Percentiles rank a stretch among this genome's conserved stretches.
phyloP scores from a whole-genome alignment of 2,113 vertebrate genomes.

The Aphyosemion australe region DNA sequence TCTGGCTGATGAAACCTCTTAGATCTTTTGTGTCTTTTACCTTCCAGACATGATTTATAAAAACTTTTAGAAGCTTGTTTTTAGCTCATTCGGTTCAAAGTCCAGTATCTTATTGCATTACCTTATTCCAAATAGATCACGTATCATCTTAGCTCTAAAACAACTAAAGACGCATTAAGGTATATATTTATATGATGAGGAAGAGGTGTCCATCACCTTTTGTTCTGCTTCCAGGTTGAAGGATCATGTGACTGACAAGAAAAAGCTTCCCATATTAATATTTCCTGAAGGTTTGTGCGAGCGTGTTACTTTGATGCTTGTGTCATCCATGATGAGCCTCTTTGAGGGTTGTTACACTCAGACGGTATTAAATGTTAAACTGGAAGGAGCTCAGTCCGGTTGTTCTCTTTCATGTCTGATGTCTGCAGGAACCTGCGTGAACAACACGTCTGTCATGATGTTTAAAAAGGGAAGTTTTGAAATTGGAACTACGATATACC shows the following conservation, averaged over 20 bases:
- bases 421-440: slow-evolving; percentile 91
- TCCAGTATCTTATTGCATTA: slow-evolving; percentile 3
- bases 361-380: slow-evolving; percentile 11
- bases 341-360: slow-evolving; percentile 10
- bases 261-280: slow-evolving; percentile 94
- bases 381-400: slow-evolving; percentile 31
- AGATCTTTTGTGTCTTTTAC: neutral
- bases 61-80: slow-evolving; percentile 25
- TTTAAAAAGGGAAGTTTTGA: slow-evolving; percentile 99
- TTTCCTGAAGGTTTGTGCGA: slow-evolving; percentile 77
- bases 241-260: slow-evolving; percentile 90
- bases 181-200: neutral
- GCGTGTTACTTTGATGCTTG: slow-evolving; percentile 13
- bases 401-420: slow-evolving; percentile 30
- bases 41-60: slow-evolving; percentile 16
- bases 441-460: slow-evolving; percentile 99
- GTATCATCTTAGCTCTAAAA: neutral
- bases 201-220: slow-evolving; percentile 30
- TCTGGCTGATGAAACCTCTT: slow-evolving; percentile 12
- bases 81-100: neutral
- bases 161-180: slow-evolving; percentile 13
- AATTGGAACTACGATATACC: slow-evolving; percentile 94
- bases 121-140: slow-evolving; percentile 22
- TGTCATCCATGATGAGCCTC: slow-evolving; percentile 19
- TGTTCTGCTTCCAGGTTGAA: slow-evolving; percentile 81